These are phyloP conservation scores for Phengaris alcon DNA, from an alignment of 2,888 invertebrate genomes.

Conservation along the genomic window DNA sequence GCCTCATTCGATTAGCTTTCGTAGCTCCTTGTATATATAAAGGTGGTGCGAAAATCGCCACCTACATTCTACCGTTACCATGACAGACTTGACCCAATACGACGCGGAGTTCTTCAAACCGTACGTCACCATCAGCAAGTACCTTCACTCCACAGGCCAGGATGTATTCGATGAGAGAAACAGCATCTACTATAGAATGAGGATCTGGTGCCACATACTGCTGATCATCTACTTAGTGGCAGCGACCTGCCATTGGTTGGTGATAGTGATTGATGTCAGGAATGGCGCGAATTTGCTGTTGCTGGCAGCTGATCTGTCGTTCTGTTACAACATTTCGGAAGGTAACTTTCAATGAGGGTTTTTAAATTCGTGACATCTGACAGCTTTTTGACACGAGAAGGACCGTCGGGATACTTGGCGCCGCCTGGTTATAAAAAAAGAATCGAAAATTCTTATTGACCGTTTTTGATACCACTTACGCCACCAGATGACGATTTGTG, in stretches of 20 bases:
- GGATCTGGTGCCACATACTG: constrained; percentile 29
- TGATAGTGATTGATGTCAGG: constrained; percentile 31
- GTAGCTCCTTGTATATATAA: constrained; percentile 28
- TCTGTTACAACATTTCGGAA: constrained; percentile 33
- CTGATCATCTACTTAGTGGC: constrained; percentile 31
- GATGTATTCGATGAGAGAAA: constrained; percentile 37
- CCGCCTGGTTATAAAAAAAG: too few relatives aligned
- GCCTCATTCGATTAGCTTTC: constrained; percentile 22
- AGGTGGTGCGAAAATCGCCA: not conserved
- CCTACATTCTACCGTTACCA: constrained; percentile 27
- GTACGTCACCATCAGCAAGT: constrained; percentile 35
- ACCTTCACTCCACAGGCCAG: constrained; percentile 35
- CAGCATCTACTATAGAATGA: constrained; percentile 5
- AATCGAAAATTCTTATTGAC: too few relatives aligned
- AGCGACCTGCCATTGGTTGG: constrained; percentile 32
- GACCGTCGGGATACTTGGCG: too few relatives aligned
- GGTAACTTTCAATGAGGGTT: constrained; percentile 28
- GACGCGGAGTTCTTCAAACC: constrained; percentile 37
- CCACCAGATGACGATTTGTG: too few relatives aligned
- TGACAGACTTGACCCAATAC: constrained; percentile 33
- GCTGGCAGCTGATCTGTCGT: constrained; percentile 37
- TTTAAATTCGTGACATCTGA: too few relatives aligned
- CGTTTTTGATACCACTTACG: too few relatives aligned
- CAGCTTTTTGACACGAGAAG: too few relatives aligned
- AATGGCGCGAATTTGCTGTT: constrained; percentile 34